phyloP scores from a whole-genome alignment of 1,140 invertebrate genomes.

The Bombus waltoni region DNA sequence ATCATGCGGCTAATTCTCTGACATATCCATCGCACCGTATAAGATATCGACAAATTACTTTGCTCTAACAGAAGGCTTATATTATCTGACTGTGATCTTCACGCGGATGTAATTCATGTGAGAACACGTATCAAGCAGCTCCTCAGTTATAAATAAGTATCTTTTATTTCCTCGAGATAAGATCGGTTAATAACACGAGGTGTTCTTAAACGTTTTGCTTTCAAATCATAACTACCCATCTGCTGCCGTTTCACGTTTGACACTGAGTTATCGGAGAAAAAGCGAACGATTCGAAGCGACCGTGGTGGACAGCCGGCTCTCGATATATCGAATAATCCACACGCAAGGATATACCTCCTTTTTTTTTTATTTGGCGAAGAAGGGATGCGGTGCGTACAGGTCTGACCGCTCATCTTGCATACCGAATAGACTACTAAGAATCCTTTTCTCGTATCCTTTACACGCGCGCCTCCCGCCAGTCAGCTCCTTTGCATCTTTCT shows the following conservation, averaged over 20 bases:
- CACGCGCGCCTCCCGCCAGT: conserved; percentile 54
- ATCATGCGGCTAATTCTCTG: conserved; percentile 10
- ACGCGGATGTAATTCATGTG: conserved; percentile 55
- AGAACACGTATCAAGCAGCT: conserved; percentile 42
- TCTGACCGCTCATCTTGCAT: conserved; percentile 70
- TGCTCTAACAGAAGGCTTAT: conserved; percentile 32
- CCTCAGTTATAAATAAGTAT: conserved; percentile 46
- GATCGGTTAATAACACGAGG: conserved; percentile 42
- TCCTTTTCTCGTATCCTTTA: conserved; percentile 70
- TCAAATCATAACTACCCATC: conserved; percentile 35
- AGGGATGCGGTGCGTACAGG: conserved; percentile 67
- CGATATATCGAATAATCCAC: conserved; percentile 51
- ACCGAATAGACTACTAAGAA: conserved; percentile 74
- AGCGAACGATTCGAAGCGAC: conserved; percentile 9
- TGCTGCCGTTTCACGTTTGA: neutral
- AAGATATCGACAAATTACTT: conserved; percentile 49
- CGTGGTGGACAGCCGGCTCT: neutral
- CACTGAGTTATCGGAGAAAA: conserved; percentile 5
- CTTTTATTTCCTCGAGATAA: conserved; percentile 37
- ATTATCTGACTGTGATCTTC: conserved; percentile 33
- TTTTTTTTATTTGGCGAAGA: conserved; percentile 42
- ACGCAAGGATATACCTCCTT: conserved; percentile 55
- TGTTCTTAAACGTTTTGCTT: conserved; percentile 34
- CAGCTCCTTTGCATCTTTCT: conserved; percentile 30
- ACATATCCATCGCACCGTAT: neutral